Evolutionary conservation across 2,888 invertebrate genomes (phyloP).

Genomic region (Bugulina stolonifera): DNA sequence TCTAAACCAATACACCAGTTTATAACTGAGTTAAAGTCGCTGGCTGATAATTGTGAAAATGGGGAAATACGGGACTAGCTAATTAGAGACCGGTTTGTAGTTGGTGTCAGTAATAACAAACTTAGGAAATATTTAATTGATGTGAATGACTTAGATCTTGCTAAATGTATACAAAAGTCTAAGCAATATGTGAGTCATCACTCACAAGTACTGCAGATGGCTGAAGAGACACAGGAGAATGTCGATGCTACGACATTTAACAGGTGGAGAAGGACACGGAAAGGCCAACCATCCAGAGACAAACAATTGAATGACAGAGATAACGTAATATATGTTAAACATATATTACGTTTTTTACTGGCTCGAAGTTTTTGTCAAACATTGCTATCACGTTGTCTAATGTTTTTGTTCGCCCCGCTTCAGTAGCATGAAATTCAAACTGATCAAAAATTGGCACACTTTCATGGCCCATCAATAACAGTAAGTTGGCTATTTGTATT

Average conservation of each 20-base stretch:
- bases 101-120: background rate
- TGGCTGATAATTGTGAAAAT: background rate
- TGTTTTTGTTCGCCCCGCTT: too few species aligned
- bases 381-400: too few species aligned
- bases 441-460: too few species aligned
- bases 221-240: background rate
- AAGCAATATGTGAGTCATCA: conserved; percentile 6
- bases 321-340: too few species aligned
- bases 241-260: background rate
- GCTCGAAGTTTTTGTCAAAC: too few species aligned
- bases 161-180: background rate
- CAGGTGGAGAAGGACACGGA: too few species aligned
- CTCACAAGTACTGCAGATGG: background rate
- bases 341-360: too few species aligned
- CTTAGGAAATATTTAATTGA: conserved; percentile 15
- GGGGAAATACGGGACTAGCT: background rate
- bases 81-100: background rate
- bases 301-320: too few species aligned
- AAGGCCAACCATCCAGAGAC: too few species aligned
- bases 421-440: too few species aligned
- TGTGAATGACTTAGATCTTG: background rate
- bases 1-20: background rate
- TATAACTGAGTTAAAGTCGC: background rate
- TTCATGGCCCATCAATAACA: too few species aligned
- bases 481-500: too few species aligned